Evolutionary conservation across 2,888 invertebrate genomes (phyloP), one percentile per base, ranked within the genome.

Genomic region (Perizoma affinitatum): DNA sequence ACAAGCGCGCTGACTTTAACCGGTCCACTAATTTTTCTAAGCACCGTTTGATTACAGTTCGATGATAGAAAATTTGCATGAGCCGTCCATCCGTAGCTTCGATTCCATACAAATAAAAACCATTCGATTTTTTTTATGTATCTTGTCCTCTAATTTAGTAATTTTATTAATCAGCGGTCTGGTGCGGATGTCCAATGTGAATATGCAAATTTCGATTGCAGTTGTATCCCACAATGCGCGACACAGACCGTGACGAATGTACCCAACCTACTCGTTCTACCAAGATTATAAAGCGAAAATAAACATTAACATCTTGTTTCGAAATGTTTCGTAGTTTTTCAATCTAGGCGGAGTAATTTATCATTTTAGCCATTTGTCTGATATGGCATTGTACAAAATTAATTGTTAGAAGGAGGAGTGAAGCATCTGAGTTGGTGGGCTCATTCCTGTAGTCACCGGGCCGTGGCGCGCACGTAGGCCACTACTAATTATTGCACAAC

Each of bases 131-230:
- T n/a, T 22, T 72, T 71, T 67, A 64, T 63, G 70, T 67, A 65
- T 69, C 67, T 68, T 58, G 74, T 79, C 74, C 71, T 80, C 73
- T 78, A 75, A 77, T 81, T 82, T 82, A 81, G 79, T 84, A 80
- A 84, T 83, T 81, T 76, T 86, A 86, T 86, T 87, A 87, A 87
- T 86, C 78, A 80, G 80, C 72, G 72, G 61, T 57, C 68, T 67
- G 52, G 61, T 67, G 79, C 79, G 81, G 80, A 80, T 78, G 81
- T 76, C 75, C 82, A 80, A 82, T 79, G 80, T 83, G 82, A 85
- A 88, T 70, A 90, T 91, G 90, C 90, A 89, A 91, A 91, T 91
- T 83, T 80, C 58, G 66, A 71, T 71, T 78, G 86, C 87, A 87
- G 85, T 86, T 86, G 87, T 83, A 79, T 75, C 79, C 85, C 83